Evolutionary conservation across 1,140 invertebrate genomes (phyloP).

Genomic region (Ganaspis sp.): DNA sequence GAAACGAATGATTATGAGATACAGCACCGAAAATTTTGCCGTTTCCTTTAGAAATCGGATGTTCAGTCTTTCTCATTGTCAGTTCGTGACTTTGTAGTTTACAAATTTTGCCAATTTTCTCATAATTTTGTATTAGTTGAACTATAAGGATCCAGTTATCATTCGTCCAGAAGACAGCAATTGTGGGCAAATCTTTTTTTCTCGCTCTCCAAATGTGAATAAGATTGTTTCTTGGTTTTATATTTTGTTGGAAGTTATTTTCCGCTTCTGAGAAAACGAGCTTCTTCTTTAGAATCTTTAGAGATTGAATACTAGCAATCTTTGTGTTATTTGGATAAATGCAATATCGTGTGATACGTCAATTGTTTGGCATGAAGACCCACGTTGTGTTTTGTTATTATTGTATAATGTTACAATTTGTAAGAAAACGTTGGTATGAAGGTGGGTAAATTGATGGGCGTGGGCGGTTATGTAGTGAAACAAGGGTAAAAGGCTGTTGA

Average conservation of each 20-base stretch:
- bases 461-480: constrained; percentile 41
- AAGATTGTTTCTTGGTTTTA: too few relatives aligned
- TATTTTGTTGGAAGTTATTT: too few relatives aligned
- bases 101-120: neutral
- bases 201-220: too few relatives aligned
- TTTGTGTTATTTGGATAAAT: too few relatives aligned
- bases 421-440: neutral
- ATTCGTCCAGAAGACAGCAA: too few relatives aligned
- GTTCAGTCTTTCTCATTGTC: neutral
- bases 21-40: constrained; percentile 4
- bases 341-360: too few relatives aligned
- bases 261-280: too few relatives aligned
- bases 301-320: too few relatives aligned
- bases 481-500: constrained; percentile 32
- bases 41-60: neutral
- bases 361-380: too few relatives aligned
- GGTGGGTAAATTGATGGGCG: constrained; percentile 40
- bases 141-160: too few relatives aligned
- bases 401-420: neutral
- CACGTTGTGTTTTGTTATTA: neutral
- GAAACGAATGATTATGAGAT: neutral
- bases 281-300: too few relatives aligned
- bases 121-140: neutral
- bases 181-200: too few relatives aligned
- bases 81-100: constrained; percentile 1